Evolutionary conservation across 2,888 invertebrate species (phyloP), one percentile per base, ranked within the genome.

Genomic region (Rotaria macrura): DNA sequence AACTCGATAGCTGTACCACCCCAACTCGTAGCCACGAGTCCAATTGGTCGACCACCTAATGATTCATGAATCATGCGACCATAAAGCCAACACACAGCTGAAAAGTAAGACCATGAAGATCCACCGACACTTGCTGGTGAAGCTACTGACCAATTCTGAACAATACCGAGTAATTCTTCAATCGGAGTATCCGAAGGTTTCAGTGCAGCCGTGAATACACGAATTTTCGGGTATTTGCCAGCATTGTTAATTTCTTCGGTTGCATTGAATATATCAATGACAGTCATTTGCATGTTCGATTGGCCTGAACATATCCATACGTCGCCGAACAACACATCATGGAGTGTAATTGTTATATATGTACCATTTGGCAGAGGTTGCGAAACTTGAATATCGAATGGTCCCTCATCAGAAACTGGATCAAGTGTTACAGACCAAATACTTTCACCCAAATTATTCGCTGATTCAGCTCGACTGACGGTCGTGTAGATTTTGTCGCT

Each of bases 71-170:
- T 85, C 38, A 87, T 87, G 84, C 88, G 88, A 17, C 89, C 90
- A 88, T 89, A 90, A 86, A 89, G 87, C 90, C 90, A 90, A 86
- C 90, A 90, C 10, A 90, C 89, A 23, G 89, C 89, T 10, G 90
- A 89, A 86, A 89, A 89, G 85, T 88, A 87, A 20, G 84, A 87
- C 85, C 87, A 88, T 17, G 84, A 72, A 29, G 74, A 57, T 5
- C 83, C 85, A 3, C 87, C 88, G 40, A 86, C 29, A 84, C 43
- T 85, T 23, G 29, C 43, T 85, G 72, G 5, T 38, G 84, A 85
- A 34, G 65, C 74, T 9, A 74, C 25, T 7, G 74, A 38, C 74
- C 74, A 74, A 4, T 7, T 38, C 29, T 40, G 4, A 23, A 17
- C 43, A 25, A 43, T 74, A 25, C 40, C 74, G 3, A 74, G 43